Evolutionary conservation across 2,113 vertebrate species (phyloP).

Genomic region (Cavia aperea): DNA sequence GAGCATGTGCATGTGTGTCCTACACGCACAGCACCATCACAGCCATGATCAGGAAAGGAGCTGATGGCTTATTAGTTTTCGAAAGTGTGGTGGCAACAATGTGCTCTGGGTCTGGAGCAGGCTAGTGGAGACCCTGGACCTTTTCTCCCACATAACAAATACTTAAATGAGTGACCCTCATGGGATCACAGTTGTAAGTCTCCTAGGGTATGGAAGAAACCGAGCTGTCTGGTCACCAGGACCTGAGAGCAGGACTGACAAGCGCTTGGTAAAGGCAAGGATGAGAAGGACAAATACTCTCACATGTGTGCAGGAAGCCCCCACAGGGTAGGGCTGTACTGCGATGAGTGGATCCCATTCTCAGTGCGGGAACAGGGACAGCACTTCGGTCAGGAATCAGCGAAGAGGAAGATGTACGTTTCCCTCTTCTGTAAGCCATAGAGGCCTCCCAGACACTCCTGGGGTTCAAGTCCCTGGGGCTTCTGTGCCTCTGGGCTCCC

Average conservation of each 20-base stretch:
- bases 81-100: background rate
- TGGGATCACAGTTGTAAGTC: background rate
- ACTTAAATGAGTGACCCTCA: background rate
- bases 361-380: background rate
- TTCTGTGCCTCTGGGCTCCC: background rate
- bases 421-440: background rate
- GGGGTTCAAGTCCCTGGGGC: background rate
- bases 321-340: background rate
- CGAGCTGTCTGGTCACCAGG: background rate
- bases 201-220: background rate
- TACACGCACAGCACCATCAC: background rate
- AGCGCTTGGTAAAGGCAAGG: too few relatives aligned
- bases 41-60: background rate
- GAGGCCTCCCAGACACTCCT: background rate
- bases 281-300: background rate
- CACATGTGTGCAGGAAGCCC: background rate
- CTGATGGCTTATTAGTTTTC: background rate
- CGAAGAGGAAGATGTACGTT: too few relatives aligned
- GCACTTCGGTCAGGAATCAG: background rate
- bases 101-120: background rate
- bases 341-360: too few relatives aligned
- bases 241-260: background rate
- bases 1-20: background rate
- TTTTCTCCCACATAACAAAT: background rate
- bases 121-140: background rate